A percentile compares a stretch with the other conserved stretches of the same genome.
phyloP scores from a whole-genome alignment of 2,888 invertebrate species.

The Oxytorus armatus region DNA sequence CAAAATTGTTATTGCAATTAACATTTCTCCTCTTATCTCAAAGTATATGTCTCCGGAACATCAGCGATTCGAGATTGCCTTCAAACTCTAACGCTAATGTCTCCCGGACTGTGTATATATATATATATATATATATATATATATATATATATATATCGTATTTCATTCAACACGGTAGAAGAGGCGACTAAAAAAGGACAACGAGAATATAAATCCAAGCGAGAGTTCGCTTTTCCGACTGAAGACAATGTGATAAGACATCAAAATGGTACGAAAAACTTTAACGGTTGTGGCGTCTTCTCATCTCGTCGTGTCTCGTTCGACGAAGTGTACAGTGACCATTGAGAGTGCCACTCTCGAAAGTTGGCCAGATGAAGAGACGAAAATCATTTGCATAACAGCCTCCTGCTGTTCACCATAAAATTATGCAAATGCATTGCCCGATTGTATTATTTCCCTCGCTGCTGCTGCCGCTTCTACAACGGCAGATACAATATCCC shows the following conservation, averaged over 20 bases:
- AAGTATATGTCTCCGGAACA: no score
- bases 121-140: not conserved
- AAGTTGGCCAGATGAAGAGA: constrained; percentile 55
- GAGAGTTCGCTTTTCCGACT: constrained; percentile 1
- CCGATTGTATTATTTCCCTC: constrained; percentile 61
- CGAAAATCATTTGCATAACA: constrained; percentile 59
- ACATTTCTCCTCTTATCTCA: no score
- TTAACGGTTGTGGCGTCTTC: not conserved
- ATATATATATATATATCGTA: no score
- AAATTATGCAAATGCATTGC: constrained; percentile 64
- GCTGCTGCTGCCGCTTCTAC: not conserved
- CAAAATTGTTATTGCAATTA: no score
- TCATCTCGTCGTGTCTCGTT: constrained; percentile 7
- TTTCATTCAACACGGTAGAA: constrained; percentile 10
- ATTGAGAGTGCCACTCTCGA: constrained; percentile 59
- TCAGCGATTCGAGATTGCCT: no score
- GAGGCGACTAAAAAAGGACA: not conserved
- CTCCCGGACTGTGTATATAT: no score
- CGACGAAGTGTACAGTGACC: constrained; percentile 30
- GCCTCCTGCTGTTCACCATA: constrained; percentile 39
- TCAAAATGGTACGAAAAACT: constrained; percentile 56
- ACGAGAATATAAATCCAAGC: constrained; percentile 6
- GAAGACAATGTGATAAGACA: constrained; percentile 41
- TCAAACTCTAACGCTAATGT: no score
- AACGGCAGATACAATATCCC: constrained; percentile 13